Evolutionary conservation across 2,888 invertebrate genomes (phyloP).

Genomic region (Microctonus hyperodae): DNA sequence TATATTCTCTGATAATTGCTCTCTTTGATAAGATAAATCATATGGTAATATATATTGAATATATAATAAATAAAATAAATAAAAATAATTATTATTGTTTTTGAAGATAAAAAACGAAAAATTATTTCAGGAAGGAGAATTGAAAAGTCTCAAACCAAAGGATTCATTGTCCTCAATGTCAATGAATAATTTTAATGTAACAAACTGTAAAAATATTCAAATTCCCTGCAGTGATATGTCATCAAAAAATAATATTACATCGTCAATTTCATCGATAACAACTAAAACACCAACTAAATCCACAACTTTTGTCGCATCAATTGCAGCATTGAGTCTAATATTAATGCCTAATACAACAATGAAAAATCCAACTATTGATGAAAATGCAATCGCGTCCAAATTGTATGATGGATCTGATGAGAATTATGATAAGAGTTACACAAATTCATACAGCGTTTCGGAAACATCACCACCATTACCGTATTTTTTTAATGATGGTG

Average conservation of each 20-base stretch:
- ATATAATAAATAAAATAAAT: too few relatives aligned
- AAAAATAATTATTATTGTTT: neutral
- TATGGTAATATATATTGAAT: constrained; percentile 76
- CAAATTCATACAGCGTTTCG: constrained; percentile 4
- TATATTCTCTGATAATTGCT: constrained; percentile 93
- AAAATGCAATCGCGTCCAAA: constrained; percentile 18
- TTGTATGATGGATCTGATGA: constrained; percentile 29
- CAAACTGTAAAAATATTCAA: constrained; percentile 42
- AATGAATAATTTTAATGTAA: constrained; percentile 19
- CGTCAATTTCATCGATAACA: neutral
- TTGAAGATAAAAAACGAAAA: neutral
- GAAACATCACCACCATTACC: neutral
- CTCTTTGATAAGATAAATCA: constrained; percentile 86
- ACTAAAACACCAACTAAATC: neutral
- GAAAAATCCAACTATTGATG: constrained; percentile 16
- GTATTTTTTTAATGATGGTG: constrained; percentile 7
- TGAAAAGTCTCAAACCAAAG: constrained; percentile 67
- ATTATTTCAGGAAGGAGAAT: constrained; percentile 63
- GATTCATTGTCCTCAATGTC: constrained; percentile 36
- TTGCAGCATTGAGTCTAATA: constrained; percentile 62
- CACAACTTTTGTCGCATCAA: constrained; percentile 49
- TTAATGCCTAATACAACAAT: constrained; percentile 45
- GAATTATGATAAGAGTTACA: constrained; percentile 14
- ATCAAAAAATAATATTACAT: too few relatives aligned
- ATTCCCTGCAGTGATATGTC: constrained; percentile 56